Conservation (phyloP, 2,113 vertebrate genomes). For the Pipa parva region DNA sequence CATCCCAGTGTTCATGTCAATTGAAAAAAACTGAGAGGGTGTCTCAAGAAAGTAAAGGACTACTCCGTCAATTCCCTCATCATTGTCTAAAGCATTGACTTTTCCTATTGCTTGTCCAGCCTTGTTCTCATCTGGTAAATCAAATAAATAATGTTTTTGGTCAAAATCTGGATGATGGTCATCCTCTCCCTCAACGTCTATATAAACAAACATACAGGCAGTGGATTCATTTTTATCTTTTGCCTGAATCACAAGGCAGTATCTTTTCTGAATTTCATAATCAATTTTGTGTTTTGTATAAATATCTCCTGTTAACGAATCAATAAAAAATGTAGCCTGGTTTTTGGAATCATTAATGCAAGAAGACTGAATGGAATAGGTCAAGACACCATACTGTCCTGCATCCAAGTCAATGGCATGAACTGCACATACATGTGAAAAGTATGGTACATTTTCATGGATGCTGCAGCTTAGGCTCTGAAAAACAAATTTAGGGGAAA, state of each 20-base stretch:
- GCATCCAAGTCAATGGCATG: conserved; percentile 81
- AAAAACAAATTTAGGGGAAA: conserved; percentile 76
- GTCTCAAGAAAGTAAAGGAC: conserved; percentile 73
- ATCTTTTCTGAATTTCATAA: conserved; percentile 73
- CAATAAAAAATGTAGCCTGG: conserved; percentile 76
- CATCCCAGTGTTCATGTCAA: conserved; percentile 76
- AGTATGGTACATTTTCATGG: conserved; percentile 76
- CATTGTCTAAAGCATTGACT: conserved; percentile 80
- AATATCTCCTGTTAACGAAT: conserved; percentile 80
- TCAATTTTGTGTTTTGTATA: conserved; percentile 76
- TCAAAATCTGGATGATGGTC: conserved; percentile 88
- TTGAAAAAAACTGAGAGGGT: conserved; percentile 69
- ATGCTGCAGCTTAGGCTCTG: conserved; percentile 69
- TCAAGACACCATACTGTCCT: conserved; percentile 77
- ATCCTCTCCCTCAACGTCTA: conserved; percentile 78
- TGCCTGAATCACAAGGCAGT: conserved; percentile 80
- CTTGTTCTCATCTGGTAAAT: conserved; percentile 62
- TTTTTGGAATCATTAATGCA: conserved; percentile 60
- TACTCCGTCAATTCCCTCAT: conserved; percentile 77
- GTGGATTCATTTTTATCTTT: conserved; percentile 75
- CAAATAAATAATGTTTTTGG: conserved; percentile 77
- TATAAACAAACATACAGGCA: conserved; percentile 68
- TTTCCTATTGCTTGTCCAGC: conserved; percentile 69
- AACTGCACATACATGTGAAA: conserved; percentile 70
- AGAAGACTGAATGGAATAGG: conserved; percentile 77